Percentiles rank a stretch among this genome's conserved stretches.
Conservation (phyloP, 2,113 vertebrate genomes). For the Pica pica region DNA sequence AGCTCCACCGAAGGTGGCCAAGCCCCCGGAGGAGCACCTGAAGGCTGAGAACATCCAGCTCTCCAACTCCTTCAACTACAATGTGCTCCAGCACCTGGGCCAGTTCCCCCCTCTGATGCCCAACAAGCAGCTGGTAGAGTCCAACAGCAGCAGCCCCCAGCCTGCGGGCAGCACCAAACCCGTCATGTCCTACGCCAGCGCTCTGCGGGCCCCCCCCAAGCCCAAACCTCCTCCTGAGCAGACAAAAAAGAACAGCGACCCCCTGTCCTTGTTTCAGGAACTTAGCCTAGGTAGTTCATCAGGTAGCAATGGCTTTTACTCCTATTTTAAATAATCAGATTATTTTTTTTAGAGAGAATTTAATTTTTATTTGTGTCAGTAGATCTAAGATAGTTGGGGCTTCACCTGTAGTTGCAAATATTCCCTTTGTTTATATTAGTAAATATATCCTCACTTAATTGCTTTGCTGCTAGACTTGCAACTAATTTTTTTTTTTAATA, state of each 20-base stretch:
- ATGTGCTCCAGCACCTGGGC: constrained; percentile 89
- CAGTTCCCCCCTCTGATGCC: constrained; percentile 97
- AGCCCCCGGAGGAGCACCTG: constrained; percentile 83
- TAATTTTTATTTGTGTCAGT: constrained; percentile 85
- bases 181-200: constrained; percentile 96
- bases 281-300: constrained; percentile 98
- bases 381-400: constrained; percentile 74
- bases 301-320: constrained; percentile 99
- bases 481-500: constrained; percentile 76
- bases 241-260: constrained; percentile 96
- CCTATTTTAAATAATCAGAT: constrained; percentile 96
- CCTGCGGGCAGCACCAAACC: constrained; percentile 78
- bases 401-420: constrained; percentile 73
- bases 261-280: constrained; percentile 95
- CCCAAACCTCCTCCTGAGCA: constrained; percentile 92
- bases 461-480: constrained; percentile 82
- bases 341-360: constrained; percentile 84
- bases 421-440: constrained; percentile 75
- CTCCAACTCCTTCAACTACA: constrained; percentile 83
- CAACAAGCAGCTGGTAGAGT: constrained; percentile 87
- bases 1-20: constrained; percentile 86
- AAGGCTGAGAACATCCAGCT: constrained; percentile 82
- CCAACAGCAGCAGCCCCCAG: constrained; percentile 72
- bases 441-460: constrained; percentile 76
- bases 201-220: constrained; percentile 93